Base-by-base conservation (phyloP, 2,888 invertebrate genomes). In the Ochropleura plecta region DNA sequence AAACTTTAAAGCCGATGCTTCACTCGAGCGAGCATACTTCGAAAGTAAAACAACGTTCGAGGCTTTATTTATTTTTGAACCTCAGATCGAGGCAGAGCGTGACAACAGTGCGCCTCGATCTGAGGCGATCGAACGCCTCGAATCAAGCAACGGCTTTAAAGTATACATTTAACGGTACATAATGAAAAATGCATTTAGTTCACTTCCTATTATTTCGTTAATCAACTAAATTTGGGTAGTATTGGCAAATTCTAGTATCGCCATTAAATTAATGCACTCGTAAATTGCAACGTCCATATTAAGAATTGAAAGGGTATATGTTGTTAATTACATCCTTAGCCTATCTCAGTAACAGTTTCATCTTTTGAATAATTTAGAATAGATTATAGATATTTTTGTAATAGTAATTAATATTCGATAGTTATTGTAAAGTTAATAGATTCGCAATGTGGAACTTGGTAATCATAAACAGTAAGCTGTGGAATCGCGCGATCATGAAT, bases 301-400 rank as follows among this genome's bases (percentile, higher is more conserved):
- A 90, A 89, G 88, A 90, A 87, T 89, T 89, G 90, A 78, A 92
- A 93, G 90, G 94, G 96, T 96, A 96, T 95, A 93, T 96, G 95
- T 95, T 95, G 96, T 95, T 95, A 93, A 92, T 92, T 90, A 93
- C 92, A 95, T 96, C 96, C 95, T 96, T 96, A 96, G 96, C 96
- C 95, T 95, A 90, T 94, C 94, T 92, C 94, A 95, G 92, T 94
- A 95, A 94, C 93, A 91, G 90, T 93, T 94, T 93, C 87, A 92
- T 93, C 87, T 92, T 93, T 94, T 91, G 89, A 92, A 93, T 95
- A 93, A 94, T 94, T 94, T 95, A 96, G 95, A 91, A 94, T 96
- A 96, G 95, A 93, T 92, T 90, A 96, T 95, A 96, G 94, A 95
- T 96, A 96, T 96, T 96, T 96, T 96, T 96, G 91, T 96, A 96